These are phyloP conservation scores for Pedionomus torquatus DNA, from an alignment of 2,113 vertebrate species.

Conservation along the genomic window DNA sequence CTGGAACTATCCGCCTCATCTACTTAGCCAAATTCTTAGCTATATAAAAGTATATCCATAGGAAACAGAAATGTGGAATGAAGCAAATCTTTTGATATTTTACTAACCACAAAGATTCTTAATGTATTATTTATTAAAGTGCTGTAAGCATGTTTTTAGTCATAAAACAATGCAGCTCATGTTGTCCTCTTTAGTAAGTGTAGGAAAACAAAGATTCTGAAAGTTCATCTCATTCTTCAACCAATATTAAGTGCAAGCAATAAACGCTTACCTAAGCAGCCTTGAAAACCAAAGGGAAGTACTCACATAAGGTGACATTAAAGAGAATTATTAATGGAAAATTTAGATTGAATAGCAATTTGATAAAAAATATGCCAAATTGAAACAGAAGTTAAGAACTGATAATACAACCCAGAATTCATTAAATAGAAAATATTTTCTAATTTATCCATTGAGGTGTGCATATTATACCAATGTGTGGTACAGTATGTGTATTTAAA, in stretches of 20 bases:
- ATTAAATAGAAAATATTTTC: not conserved
- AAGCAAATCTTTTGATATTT: not conserved
- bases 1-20: constrained; percentile 14
- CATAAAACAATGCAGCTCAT: not conserved
- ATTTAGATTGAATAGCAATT: not conserved
- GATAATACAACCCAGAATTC: not conserved
- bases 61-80: not conserved
- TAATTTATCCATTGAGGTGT: not conserved
- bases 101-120: not conserved
- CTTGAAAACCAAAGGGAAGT: not conserved
- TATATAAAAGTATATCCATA: not conserved
- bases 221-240: not conserved
- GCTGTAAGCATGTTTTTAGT: not conserved
- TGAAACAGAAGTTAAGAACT: not conserved
- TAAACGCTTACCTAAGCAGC: not conserved
- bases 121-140: not conserved
- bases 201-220: not conserved
- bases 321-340: not conserved
- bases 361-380: not conserved
- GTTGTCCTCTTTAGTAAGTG: not conserved
- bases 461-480: not conserved
- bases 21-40: not conserved
- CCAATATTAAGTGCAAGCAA: not conserved
- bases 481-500: not conserved
- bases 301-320: not conserved